phyloP scores from a whole-genome alignment of 2,888 invertebrate genomes.

The Xestobium rufovillosum region DNA sequence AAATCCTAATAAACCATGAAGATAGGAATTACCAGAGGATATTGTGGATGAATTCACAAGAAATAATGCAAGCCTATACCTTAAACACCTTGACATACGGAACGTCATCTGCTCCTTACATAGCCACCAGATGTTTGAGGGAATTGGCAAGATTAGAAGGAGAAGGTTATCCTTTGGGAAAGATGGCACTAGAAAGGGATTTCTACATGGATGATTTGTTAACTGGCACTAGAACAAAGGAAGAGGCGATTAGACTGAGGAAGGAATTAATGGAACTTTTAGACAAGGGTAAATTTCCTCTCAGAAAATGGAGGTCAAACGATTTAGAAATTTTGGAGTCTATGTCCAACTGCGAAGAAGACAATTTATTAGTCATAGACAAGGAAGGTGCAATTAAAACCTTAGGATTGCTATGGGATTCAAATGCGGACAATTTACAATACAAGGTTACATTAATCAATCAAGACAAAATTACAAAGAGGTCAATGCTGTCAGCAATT shows the following conservation, averaged over 20 bases:
- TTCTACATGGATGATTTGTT: constrained; percentile 9
- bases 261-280: constrained; percentile 6
- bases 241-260: neutral
- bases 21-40: no score
- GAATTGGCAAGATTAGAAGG: neutral
- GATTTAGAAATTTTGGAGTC: neutral
- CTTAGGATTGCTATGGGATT: constrained; percentile 13
- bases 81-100: constrained; percentile 3
- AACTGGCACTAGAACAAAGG: neutral
- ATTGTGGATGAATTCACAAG: no score
- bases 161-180: neutral
- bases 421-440: constrained; percentile 13
- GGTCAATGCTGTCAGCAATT: constrained; percentile 23
- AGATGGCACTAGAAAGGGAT: neutral
- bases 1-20: no score
- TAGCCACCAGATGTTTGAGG: neutral
- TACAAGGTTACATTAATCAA: neutral
- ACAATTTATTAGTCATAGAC: constrained; percentile 6
- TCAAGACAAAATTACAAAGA: constrained; percentile 16
- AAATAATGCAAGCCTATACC: no score
- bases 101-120: neutral
- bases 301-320: constrained; percentile 9
- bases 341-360: neutral
- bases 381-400: constrained; percentile 9
- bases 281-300: constrained; percentile 8